Evolutionary conservation across 2,797 vertebrate species (phyloP).

Genomic region (Pangasius mekongensis): DNA sequence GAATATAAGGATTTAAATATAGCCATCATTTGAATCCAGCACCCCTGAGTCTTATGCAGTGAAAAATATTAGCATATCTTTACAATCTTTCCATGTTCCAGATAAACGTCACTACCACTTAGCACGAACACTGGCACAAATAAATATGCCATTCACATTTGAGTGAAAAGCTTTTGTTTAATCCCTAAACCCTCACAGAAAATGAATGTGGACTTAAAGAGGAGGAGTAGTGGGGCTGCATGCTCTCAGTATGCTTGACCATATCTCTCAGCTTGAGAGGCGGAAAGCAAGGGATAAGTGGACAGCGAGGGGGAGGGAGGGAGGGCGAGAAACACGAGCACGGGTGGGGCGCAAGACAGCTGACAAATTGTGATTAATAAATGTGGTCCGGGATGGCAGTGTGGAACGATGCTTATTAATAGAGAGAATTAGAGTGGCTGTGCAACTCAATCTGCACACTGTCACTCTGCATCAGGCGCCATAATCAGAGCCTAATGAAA

Average conservation of each 20-base stretch:
- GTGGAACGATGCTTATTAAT: constrained; percentile 83
- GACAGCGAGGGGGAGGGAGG: constrained; percentile 57
- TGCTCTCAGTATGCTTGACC: constrained; percentile 78
- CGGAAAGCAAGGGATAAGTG: constrained; percentile 71
- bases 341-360: constrained; percentile 75
- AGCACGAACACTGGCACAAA: constrained; percentile 36
- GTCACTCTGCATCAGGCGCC: constrained; percentile 84
- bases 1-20: constrained; percentile 10
- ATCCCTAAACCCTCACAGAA: constrained; percentile 61
- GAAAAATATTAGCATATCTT: constrained; percentile 27
- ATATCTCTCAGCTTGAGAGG: constrained; percentile 70
- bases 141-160: constrained; percentile 57
- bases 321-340: constrained; percentile 59
- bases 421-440: constrained; percentile 83
- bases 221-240: constrained; percentile 57
- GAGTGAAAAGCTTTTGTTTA: constrained; percentile 65
- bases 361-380: constrained; percentile 89
- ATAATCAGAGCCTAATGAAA: constrained; percentile 84
- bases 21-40: constrained; percentile 11
- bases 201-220: constrained; percentile 66
- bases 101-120: constrained; percentile 28
- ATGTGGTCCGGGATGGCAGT: constrained; percentile 78
- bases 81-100: not conserved
- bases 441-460: constrained; percentile 84
- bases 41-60: not conserved